Evolutionary conservation across 2,113 vertebrate species (phyloP), one percentile per base, ranked within the genome.

Genomic region (Herpetotheres cachinnans): DNA sequence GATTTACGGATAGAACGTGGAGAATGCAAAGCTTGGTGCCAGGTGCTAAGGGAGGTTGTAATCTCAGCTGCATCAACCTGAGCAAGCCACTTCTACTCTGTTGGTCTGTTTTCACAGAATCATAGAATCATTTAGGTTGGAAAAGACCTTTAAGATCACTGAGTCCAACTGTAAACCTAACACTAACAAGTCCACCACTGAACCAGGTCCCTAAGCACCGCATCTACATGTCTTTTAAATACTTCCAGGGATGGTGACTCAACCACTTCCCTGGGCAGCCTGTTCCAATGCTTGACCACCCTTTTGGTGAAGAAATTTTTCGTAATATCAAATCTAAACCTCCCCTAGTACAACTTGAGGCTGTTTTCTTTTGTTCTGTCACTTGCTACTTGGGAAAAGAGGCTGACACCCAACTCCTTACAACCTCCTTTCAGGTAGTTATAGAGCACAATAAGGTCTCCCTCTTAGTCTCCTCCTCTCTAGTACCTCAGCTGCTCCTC

Each of bases 341-440:
- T 36, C 2, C 2, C 10, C 7, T 50, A 1, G 27, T 4, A 9
- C 29, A 82, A 26, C 25, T 9, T 61, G 27, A 80, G 36, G 40
- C 24, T 10, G 2, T 9, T 61, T 52, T 34, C 11, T 66, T 50
- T 44, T 1, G 3, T 58, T 27, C 32, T 50, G 25, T 25, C 11
- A 10, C 19, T 59, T 44, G 30, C 11, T 27, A 54, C 25, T 7
- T 46, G 9, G 16, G 24, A 82, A 8, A 79, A 79, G 30, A 59
- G 9, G 69, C 7, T 2, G 7, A 69, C 1, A 12, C 8, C 17
- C 49, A 32, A 5, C 10, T 65, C 0, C 0, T 14, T 36, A 55
- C 9, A 82, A 22, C 8, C 8, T 79, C 77, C 46, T 74, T 78
- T 61, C 29, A 29, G 2, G 24, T 10, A 52, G 34, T 3, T 85